Evolutionary conservation across 1,140 invertebrate genomes (phyloP).

Genomic region (Conopomorpha cramerella): DNA sequence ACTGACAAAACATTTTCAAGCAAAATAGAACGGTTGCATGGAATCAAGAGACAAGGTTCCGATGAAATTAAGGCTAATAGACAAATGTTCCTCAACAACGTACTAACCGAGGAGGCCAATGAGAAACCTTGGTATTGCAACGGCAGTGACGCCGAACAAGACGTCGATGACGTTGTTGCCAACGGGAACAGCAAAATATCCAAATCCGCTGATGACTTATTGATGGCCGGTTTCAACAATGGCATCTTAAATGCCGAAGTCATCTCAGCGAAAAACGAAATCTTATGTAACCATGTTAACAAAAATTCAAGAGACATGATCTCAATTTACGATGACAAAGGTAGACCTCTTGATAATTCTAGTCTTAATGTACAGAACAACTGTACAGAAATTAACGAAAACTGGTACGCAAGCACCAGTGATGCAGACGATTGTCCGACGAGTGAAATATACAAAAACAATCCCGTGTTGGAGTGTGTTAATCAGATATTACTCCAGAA

Average conservation of each 20-base stretch:
- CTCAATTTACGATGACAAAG: too few species aligned
- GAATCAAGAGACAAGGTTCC: conserved; percentile 47
- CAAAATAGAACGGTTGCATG: conserved; percentile 53
- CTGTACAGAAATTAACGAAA: conserved; percentile 62
- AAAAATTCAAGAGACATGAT: conserved; percentile 20
- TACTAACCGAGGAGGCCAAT: conserved; percentile 34
- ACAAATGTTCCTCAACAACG: conserved; percentile 42
- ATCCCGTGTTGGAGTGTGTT: conserved; percentile 76
- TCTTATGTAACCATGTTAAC: conserved; percentile 39
- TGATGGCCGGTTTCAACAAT: conserved; percentile 24
- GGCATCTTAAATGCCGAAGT: conserved; percentile 32
- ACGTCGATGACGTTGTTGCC: conserved; percentile 38
- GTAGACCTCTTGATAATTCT: too few species aligned
- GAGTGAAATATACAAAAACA: conserved; percentile 70
- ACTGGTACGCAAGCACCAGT: conserved; percentile 72
- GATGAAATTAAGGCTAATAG: conserved; percentile 50
- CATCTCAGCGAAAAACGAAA: conserved; percentile 45
- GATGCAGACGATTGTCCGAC: conserved; percentile 70
- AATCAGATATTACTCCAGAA: conserved; percentile 75
- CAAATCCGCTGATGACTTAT: conserved; percentile 41
- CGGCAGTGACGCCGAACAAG: conserved; percentile 54
- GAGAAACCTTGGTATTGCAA: conserved; percentile 58
- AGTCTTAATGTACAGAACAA: conserved; percentile 36
- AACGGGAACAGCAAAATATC: conserved; percentile 29
- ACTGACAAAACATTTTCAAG: conserved; percentile 46